Evolutionary conservation across 2,113 vertebrate species (phyloP).

Genomic region (Campylomormyrus tamandua): DNA sequence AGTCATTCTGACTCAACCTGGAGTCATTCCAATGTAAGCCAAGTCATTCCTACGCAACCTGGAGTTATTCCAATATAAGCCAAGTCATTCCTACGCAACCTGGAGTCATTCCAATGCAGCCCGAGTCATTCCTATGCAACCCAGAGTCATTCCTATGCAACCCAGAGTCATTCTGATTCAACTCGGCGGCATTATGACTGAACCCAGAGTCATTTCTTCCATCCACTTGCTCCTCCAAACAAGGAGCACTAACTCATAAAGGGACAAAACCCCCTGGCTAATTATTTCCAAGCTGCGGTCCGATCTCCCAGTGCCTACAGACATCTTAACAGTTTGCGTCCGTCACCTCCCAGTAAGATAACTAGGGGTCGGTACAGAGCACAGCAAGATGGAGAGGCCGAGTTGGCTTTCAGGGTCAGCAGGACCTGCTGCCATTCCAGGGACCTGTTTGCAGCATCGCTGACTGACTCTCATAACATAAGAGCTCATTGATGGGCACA

Average conservation of each 20-base stretch:
- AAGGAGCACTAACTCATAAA: constrained; percentile 29
- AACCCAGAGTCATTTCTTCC: not conserved
- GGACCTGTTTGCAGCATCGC: not conserved
- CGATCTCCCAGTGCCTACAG: constrained; percentile 24
- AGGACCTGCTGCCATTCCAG: not conserved
- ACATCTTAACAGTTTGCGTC: constrained; percentile 33
- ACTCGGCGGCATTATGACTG: not conserved
- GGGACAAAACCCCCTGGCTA: constrained; percentile 29
- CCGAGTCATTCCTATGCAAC: not conserved
- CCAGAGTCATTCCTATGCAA: not conserved
- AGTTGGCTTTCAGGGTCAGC: not conserved
- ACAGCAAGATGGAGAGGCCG: not conserved
- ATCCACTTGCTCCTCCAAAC: constrained; percentile 19
- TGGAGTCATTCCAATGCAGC: not conserved
- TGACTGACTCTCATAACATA: not conserved
- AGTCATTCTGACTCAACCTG: not conserved
- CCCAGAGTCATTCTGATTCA: not conserved
- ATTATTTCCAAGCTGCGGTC: constrained; percentile 37
- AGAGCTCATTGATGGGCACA: not conserved
- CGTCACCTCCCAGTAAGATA: constrained; percentile 20
- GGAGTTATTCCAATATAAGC: not conserved
- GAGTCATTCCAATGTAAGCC: not conserved
- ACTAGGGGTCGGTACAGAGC: constrained; percentile 21
- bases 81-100: not conserved
- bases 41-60: not conserved